phyloP scores from a whole-genome alignment of 2,797 vertebrate species.

The Sebastiscus tertius region DNA sequence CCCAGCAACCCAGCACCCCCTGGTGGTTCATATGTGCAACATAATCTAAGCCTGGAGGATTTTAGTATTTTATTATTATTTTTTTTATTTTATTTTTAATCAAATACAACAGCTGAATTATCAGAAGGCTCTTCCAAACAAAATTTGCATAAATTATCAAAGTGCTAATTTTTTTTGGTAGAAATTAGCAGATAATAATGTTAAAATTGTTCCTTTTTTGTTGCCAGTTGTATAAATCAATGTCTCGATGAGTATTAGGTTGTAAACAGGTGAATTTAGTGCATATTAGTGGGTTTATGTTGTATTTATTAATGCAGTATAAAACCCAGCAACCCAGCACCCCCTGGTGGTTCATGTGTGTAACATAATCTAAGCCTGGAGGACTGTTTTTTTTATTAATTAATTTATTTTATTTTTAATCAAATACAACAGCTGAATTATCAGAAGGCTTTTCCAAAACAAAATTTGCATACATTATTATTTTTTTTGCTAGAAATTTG shows the following conservation, averaged over 20 bases:
- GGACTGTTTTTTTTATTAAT: neutral
- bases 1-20: conserved; percentile 36
- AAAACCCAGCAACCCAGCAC: neutral
- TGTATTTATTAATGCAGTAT: neutral
- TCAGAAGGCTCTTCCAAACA: neutral
- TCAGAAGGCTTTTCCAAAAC: neutral
- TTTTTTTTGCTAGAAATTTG: neutral
- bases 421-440: neutral
- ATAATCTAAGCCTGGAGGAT: neutral
- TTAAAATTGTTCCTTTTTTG: neutral
- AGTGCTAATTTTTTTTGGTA: neutral
- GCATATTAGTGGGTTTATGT: neutral
- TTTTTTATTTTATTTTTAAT: too few species aligned
- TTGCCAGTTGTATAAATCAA: neutral
- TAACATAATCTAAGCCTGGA: neutral
- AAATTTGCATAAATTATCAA: neutral
- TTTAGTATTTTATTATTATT: too few species aligned
- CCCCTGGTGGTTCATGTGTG: conserved; percentile 42
- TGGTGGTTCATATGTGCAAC: conserved; percentile 10
- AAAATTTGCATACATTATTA: neutral
- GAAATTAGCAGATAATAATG: neutral
- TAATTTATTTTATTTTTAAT: too few species aligned
- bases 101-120: neutral
- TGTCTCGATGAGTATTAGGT: neutral
- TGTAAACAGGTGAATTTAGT: neutral